phyloP scores from a whole-genome alignment of 2,113 vertebrate genomes.

The Amia ocellicauda region DNA sequence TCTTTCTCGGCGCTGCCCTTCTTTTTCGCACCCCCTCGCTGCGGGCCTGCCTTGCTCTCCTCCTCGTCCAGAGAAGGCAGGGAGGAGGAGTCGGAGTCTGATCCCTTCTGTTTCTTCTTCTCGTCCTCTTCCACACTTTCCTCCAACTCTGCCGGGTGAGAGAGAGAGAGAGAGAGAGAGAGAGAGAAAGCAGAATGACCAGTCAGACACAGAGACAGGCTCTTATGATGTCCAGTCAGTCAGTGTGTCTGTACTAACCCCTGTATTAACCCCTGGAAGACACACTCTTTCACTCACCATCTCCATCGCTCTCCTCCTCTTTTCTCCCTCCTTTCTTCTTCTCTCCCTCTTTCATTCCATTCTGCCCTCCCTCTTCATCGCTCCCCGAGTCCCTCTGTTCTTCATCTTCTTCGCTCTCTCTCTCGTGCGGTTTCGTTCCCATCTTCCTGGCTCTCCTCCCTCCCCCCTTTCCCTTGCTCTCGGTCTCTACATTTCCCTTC shows the following conservation, averaged over 20 bases:
- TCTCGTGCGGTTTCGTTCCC: constrained; percentile 11
- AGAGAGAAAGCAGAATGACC: too few relatives aligned
- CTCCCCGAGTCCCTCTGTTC: constrained; percentile 21
- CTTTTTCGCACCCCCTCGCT: neutral
- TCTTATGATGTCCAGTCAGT: too few relatives aligned
- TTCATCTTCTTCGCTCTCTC: constrained; percentile 28
- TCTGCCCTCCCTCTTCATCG: neutral
- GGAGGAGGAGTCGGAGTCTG: constrained; percentile 48
- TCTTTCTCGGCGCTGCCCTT: constrained; percentile 4
- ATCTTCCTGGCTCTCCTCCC: neutral
- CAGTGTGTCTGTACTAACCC: too few relatives aligned
- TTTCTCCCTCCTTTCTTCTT: neutral
- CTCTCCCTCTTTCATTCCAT: neutral
- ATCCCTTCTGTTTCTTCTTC: neutral
- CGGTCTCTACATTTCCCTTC: neutral
- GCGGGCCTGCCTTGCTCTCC: constrained; percentile 18
- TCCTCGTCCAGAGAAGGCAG: constrained; percentile 53
- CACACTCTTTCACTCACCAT: too few relatives aligned
- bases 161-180: too few relatives aligned
- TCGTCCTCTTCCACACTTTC: constrained; percentile 37
- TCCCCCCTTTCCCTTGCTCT: constrained; percentile 19
- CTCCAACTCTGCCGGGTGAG: too few relatives aligned
- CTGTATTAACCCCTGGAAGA: constrained; percentile 44
- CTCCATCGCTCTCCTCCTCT: constrained; percentile 45
- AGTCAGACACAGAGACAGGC: too few relatives aligned